Evolutionary conservation across 2,113 vertebrate species (phyloP).

Genomic region (Notechis scutatus): DNA sequence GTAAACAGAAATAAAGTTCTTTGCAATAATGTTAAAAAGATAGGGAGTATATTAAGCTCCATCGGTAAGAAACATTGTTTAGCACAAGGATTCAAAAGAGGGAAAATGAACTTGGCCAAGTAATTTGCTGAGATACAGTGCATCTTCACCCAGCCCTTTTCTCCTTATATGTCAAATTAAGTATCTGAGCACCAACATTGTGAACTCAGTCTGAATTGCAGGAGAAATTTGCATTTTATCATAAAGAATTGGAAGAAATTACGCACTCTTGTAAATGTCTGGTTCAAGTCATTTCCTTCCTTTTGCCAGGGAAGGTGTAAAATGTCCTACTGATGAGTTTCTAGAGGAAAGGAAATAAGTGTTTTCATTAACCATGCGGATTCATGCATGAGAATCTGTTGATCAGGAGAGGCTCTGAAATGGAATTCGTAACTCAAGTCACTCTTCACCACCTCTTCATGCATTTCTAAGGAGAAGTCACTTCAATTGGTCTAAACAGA

Average conservation of each 20-base stretch:
- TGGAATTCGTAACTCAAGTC: background rate
- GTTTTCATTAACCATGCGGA: constrained; percentile 34
- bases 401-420: accelerated
- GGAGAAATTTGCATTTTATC: background rate
- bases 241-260: background rate
- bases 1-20: background rate
- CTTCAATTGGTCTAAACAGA: background rate
- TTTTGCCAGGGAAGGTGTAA: constrained; percentile 25
- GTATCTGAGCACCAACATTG: background rate
- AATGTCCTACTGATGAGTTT: constrained; percentile 39
- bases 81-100: background rate
- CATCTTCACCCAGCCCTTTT: background rate
- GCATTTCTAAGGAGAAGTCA: background rate
- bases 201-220: background rate
- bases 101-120: background rate
- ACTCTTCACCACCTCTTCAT: background rate
- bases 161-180: background rate
- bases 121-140: background rate
- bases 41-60: background rate
- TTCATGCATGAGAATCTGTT: background rate
- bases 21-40: background rate
- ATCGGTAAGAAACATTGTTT: background rate
- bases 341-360: constrained; percentile 60
- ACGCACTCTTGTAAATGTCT: constrained; percentile 22
- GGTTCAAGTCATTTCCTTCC: constrained; percentile 20